Conservation (phyloP, 2,113 vertebrate species). For the Elaphurus davidianus region DNA sequence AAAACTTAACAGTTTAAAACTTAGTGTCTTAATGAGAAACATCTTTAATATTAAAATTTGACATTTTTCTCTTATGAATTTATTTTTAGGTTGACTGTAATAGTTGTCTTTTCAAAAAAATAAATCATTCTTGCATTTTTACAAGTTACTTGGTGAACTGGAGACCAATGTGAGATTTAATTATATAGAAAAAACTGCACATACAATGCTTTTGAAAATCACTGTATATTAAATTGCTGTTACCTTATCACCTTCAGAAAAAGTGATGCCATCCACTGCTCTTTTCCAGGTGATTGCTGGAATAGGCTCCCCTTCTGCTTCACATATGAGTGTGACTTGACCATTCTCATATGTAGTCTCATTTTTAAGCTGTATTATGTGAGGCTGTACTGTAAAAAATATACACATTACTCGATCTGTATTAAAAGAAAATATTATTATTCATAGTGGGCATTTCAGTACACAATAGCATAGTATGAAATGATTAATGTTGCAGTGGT, state of each 20-base stretch:
- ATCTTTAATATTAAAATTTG: background rate
- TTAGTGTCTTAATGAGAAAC: background rate
- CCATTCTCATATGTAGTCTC: slow-evolving; percentile 94
- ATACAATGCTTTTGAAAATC: background rate
- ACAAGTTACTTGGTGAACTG: background rate
- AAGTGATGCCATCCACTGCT: slow-evolving; percentile 89
- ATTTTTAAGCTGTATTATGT: slow-evolving; percentile 96
- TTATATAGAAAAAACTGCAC: background rate
- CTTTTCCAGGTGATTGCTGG: slow-evolving; percentile 98
- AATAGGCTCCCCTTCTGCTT: slow-evolving; percentile 95
- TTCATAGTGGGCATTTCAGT: background rate
- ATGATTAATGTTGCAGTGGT: background rate
- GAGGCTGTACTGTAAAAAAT: slow-evolving; percentile 95
- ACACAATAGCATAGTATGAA: too few species aligned
- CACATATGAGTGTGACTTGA: slow-evolving; percentile 91
- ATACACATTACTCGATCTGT: slow-evolving; percentile 75
- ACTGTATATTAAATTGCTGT: background rate
- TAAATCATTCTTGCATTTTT: background rate
- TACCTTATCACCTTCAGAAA: slow-evolving; percentile 95
- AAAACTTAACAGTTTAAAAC: background rate
- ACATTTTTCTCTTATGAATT: background rate
- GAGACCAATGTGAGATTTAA: background rate
- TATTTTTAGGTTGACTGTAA: background rate
- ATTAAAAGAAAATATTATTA: background rate
- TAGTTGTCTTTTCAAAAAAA: background rate